Conservation (phyloP, 2,113 vertebrate species). For the Nannobrachium achirus region DNA sequence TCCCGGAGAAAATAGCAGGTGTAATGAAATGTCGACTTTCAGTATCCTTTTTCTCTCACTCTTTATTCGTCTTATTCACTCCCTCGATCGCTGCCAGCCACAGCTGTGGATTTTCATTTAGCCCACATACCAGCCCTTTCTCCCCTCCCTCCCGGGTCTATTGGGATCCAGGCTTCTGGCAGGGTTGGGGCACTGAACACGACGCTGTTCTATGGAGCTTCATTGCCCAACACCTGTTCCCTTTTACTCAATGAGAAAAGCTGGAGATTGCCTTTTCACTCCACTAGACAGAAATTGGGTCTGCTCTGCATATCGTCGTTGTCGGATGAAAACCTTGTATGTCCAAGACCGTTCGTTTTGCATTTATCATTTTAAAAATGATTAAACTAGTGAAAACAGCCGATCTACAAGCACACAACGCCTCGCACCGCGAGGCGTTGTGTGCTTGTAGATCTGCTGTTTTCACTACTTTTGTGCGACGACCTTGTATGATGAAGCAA, state of each 20-base stretch:
- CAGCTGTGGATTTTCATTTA: conserved; percentile 14
- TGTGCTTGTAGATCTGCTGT: too few relatives aligned
- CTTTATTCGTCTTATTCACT: conserved; percentile 6
- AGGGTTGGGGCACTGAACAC: neutral
- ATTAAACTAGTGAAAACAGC: too few relatives aligned
- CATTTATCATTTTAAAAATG: too few relatives aligned
- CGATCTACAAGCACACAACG: too few relatives aligned
- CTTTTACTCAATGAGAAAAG: conserved; percentile 16
- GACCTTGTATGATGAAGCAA: too few relatives aligned
- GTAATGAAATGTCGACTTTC: conserved; percentile 12
- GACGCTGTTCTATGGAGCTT: neutral
- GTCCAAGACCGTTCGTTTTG: too few relatives aligned
- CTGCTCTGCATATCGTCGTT: neutral
- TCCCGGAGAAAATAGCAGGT: conserved; percentile 3
- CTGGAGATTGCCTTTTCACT: conserved; percentile 18
- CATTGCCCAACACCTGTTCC: neutral
- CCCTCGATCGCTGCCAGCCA: conserved; percentile 1
- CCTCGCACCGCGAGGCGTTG: too few relatives aligned
- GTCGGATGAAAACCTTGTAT: too few relatives aligned
- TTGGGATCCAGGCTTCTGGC: conserved; percentile 10
- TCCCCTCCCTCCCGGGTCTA: neutral
- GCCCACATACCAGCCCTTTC: conserved; percentile 1
- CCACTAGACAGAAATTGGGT: neutral
- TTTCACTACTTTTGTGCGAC: too few relatives aligned
- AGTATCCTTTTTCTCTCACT: conserved; percentile 21